These are phyloP conservation scores for Lasioglossum baleicum DNA, from an alignment of 1,140 invertebrate species.

Conservation along the genomic window DNA sequence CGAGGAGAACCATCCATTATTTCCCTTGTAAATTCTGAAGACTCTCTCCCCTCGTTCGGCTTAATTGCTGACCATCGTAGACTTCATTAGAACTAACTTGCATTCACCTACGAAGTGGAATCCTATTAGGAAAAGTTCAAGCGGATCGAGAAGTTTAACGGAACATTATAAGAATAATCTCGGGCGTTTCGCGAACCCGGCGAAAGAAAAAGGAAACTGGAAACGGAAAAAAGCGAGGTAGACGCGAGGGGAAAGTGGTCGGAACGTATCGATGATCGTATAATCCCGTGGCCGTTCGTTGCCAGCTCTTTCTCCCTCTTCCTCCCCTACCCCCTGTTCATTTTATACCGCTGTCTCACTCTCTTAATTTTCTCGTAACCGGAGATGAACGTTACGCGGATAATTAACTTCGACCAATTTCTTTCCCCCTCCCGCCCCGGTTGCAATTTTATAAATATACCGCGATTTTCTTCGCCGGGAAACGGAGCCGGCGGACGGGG, in stretches of 20 bases:
- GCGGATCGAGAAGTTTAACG: not conserved
- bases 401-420: slow-evolving; percentile 33
- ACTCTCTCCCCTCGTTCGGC: not conserved
- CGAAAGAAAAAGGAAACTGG: not conserved
- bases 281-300: slow-evolving; percentile 16
- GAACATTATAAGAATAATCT: not conserved
- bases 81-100: too few species aligned
- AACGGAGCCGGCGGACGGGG: too few species aligned
- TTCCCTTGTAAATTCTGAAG: slow-evolving; percentile 9
- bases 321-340: too few species aligned
- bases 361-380: slow-evolving; percentile 21
- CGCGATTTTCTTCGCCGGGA: slow-evolving; percentile 15
- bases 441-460: slow-evolving; percentile 29
- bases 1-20: not conserved
- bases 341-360: too few species aligned
- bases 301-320: not conserved
- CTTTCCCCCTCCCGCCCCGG: not conserved
- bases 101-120: too few species aligned
- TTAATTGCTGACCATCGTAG: not conserved
- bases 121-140: not conserved
- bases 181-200: not conserved
- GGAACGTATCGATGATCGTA: slow-evolving; percentile 4
- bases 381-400: slow-evolving; percentile 28
- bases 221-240: not conserved
- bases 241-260: not conserved